Base-by-base conservation (phyloP, 2,888 invertebrate species). In the Scotopteryx bipunctaria region DNA sequence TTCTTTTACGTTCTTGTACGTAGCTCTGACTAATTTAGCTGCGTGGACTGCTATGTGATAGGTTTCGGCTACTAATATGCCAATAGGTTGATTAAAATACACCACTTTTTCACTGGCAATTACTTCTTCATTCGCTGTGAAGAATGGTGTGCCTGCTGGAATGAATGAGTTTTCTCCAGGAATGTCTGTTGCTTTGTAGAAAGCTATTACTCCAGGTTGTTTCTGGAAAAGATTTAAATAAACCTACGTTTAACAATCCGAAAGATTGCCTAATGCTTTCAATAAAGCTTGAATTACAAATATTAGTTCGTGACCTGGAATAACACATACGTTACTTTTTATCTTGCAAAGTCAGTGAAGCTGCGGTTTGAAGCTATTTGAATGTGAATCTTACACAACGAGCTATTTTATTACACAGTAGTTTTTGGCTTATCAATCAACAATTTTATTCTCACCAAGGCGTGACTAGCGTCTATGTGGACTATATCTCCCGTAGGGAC, bases 361-460 rank as follows among this genome's bases (percentile, higher is more conserved):
- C n/a, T 3, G 1, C 15, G 6, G 6, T 23, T 21, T 19, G 19
- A 4, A 5, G 2, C 5, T 19, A 2, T 23, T 2, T 2, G 23
- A 2, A 23, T 23, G 23, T 23, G 8, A n/a, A 9, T 37, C 2
- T 1, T 14, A 31, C 1, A 29, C 6, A 3, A 14, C n/a, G n/a
- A n/a, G n/a, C n/a, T n/a, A n/a, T n/a, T n/a, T n/a, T n/a, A n/a
- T n/a, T n/a, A n/a, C n/a, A n/a, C n/a, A n/a, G n/a, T n/a, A n/a
- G n/a, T n/a, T n/a, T n/a, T n/a, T n/a, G n/a, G n/a, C n/a, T n/a
- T n/a, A n/a, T n/a, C n/a, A n/a, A n/a, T n/a, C n/a, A n/a, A n/a
- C n/a, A n/a, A n/a, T n/a, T n/a, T n/a, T n/a, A n/a, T n/a, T 57
- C 73, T 74, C 78, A 94, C 94, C 88, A 94, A 67, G 3, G 94